These are phyloP conservation scores for Mesocentrotus franciscanus DNA, from an alignment of 53 echinoderm and acorn worm genomes.

Conservation along the genomic window DNA sequence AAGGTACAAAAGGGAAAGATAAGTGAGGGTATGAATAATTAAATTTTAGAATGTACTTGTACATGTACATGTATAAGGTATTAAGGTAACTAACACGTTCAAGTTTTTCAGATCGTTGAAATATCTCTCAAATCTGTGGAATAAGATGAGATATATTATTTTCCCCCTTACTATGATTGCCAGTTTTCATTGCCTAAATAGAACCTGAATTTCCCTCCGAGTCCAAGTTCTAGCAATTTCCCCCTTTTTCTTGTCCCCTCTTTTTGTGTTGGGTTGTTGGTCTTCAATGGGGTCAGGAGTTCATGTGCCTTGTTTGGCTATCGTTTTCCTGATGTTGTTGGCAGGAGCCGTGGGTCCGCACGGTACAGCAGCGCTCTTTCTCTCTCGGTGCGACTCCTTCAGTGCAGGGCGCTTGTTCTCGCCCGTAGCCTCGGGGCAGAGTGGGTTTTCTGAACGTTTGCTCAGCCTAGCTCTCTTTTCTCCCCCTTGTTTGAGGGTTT, in stretches of 20 bases:
- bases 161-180: not conserved
- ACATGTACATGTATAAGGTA: not conserved
- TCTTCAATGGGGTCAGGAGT: slow-evolving; percentile 54
- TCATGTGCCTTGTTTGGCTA: slow-evolving; percentile 65
- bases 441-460: slow-evolving; percentile 61
- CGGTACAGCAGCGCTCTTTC: slow-evolving; percentile 45
- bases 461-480: slow-evolving; percentile 12
- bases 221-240: slow-evolving; percentile 4
- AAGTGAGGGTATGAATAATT: not conserved
- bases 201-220: not conserved
- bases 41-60: not conserved
- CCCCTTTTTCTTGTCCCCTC: not conserved
- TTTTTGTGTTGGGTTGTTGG: slow-evolving; percentile 34
- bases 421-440: slow-evolving; percentile 59
- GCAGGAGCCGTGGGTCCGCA: slow-evolving; percentile 1
- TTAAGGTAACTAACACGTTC: not conserved
- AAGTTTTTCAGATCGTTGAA: not conserved
- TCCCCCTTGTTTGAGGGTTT: slow-evolving; percentile 23
- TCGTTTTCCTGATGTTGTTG: slow-evolving; percentile 66
- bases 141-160: not conserved
- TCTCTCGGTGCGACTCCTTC: slow-evolving; percentile 23
- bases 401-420: not conserved
- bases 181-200: not conserved
- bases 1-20: not conserved
- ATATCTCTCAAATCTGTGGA: not conserved